Base-by-base conservation (phyloP, 2,888 invertebrate species). In the Selenia dentaria region DNA sequence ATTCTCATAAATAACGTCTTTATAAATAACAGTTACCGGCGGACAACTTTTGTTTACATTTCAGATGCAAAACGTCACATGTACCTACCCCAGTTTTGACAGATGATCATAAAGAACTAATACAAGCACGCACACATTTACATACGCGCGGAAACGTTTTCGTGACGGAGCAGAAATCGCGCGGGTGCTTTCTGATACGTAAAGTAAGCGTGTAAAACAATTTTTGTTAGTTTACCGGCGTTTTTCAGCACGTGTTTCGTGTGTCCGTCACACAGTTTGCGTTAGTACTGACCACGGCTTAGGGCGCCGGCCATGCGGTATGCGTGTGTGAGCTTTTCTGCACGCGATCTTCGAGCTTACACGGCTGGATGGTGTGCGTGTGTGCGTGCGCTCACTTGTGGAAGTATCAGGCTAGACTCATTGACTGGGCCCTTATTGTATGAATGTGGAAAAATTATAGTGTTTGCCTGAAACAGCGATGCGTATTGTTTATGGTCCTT, bases 401-500 rank as follows among this genome's bases (percentile, higher is more conserved):
- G 72, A 81, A 78, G 85, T 88, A 81, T 75, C 81, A 80, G 88
- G 79, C 90, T 88, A 90, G 90, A 90, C 90, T 90, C 90, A 90
- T 90, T 90, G 90, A 90, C 90, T 89, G 88, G 84, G 80, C 86
- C 88, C 88, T 89, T 87, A 86, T 88, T 87, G 88, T 90, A 88
- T 89, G 87, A 88, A 90, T 88, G 90, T 90, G 86, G 90, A 90
- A 89, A 90, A 90, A 89, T 89, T 89, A 88, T 89, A 81, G 87
- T 83, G 84, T 86, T 87, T 81, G 87, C 86, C 83, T 87, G 86
- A 79, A 84, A 88, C 78, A 71, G 76, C 75, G 75, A 80, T 78
- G 81, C 74, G 78, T 75, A 82, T 88, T 89, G 88, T 89, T 88
- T 87, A 86, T 85, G 78, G 75, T 62, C 70, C 67, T 71, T 67